A percentile compares a stretch with the other conserved stretches of the same genome.
These are phyloP conservation scores for Parambassis ranga DNA, from an alignment of 2,797 vertebrate species.

Conservation along the genomic window DNA sequence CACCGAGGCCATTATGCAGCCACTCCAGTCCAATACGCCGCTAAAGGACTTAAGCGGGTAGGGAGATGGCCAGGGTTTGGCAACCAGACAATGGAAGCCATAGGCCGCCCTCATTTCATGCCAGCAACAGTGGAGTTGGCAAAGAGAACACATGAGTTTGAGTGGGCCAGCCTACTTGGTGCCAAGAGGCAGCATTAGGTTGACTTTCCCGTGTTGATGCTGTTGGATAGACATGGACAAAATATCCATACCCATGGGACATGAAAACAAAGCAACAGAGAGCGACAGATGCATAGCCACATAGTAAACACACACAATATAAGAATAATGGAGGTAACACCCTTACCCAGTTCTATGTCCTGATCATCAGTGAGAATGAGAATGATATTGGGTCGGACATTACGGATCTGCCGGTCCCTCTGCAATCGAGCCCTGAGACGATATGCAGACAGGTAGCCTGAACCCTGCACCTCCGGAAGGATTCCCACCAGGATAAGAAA, in stretches of 20 bases:
- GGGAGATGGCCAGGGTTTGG: constrained; percentile 76
- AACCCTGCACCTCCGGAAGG: constrained; percentile 75
- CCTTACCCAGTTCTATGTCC: constrained; percentile 95
- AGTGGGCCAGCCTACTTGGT: constrained; percentile 65
- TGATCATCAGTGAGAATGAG: constrained; percentile 97
- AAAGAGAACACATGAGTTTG: constrained; percentile 66
- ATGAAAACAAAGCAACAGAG: constrained; percentile 32
- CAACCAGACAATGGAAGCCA: constrained; percentile 72
- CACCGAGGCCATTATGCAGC: constrained; percentile 75
- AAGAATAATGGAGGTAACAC: background rate
- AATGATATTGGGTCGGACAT: constrained; percentile 96
- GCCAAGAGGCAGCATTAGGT: constrained; percentile 66
- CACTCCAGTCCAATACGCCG: constrained; percentile 74
- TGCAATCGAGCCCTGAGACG: constrained; percentile 88
- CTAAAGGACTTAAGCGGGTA: constrained; percentile 72
- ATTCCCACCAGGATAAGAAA: constrained; percentile 70
- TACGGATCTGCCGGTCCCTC: constrained; percentile 89
- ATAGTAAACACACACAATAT: background rate
- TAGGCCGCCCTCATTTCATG: constrained; percentile 68
- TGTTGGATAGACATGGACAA: constrained; percentile 54
- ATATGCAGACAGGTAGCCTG: constrained; percentile 86
- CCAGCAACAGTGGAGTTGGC: constrained; percentile 68
- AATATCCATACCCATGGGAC: constrained; percentile 35
- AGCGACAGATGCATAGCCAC: constrained; percentile 24
- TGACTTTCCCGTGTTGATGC: constrained; percentile 58